Percentiles rank a stretch among this genome's conserved stretches.
phyloP scores from a whole-genome alignment of 2,888 invertebrate species.

The Thalpophila matura region DNA sequence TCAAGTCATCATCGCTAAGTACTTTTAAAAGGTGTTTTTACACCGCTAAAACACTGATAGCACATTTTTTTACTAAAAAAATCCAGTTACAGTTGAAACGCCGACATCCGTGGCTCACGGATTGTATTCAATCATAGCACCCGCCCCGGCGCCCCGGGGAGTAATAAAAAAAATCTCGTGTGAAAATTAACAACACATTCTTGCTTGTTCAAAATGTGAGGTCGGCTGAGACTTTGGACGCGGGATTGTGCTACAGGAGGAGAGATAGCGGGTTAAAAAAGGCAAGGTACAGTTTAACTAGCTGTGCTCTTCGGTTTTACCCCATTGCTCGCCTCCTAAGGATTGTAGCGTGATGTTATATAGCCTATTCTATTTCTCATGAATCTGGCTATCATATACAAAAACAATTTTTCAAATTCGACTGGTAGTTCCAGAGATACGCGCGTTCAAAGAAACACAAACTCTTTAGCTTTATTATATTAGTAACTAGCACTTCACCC shows the following conservation, averaged over 20 bases:
- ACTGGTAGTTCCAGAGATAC: too few species aligned
- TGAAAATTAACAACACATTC: conserved; percentile 80
- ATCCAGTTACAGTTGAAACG: conserved; percentile 47
- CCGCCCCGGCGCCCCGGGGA: conserved; percentile 70
- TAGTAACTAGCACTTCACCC: too few species aligned
- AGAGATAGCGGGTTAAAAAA: not conserved
- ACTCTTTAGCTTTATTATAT: too few species aligned
- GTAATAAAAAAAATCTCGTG: conserved; percentile 75
- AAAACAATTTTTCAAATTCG: too few species aligned
- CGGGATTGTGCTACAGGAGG: not conserved
- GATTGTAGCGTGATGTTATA: too few species aligned
- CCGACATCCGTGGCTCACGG: conserved; percentile 72
- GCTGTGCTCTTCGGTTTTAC: too few species aligned
- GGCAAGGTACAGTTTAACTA: too few species aligned
- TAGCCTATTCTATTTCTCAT: too few species aligned
- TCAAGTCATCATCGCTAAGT: conserved; percentile 56
- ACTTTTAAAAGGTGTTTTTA: conserved; percentile 69
- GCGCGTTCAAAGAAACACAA: too few species aligned
- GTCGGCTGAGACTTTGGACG: conserved; percentile 6
- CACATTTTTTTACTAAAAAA: conserved; percentile 59
- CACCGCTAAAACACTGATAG: conserved; percentile 68
- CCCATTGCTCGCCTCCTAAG: too few species aligned
- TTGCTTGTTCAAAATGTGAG: conserved; percentile 40
- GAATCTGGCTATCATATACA: too few species aligned
- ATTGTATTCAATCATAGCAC: conserved; percentile 81